A percentile compares a stretch with the other conserved stretches of the same genome.
These are phyloP conservation scores for Pseudanteris insignis DNA, from an alignment of 2,888 invertebrate genomes.

Conservation along the genomic window DNA sequence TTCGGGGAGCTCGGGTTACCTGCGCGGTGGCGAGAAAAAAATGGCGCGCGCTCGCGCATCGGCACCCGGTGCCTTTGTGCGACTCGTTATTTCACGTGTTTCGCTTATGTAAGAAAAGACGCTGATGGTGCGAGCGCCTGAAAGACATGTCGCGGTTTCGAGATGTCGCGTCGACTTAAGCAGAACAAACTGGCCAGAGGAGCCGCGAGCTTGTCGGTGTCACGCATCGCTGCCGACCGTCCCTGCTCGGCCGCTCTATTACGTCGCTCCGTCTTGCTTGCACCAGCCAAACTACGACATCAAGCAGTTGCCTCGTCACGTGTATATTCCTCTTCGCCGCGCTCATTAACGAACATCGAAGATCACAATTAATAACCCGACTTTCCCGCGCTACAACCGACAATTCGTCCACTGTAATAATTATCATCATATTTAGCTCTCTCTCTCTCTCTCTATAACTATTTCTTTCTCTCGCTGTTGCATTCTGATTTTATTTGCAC, in stretches of 20 bases:
- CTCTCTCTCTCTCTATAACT: no score
- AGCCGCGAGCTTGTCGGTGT: slow-evolving; percentile 62
- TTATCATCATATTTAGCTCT: no score
- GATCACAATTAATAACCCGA: slow-evolving; percentile 21
- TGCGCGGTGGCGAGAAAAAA: slow-evolving; percentile 30
- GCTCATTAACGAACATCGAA: slow-evolving; percentile 23
- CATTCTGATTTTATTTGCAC: no score
- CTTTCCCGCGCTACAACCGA: slow-evolving; percentile 6
- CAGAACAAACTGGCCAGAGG: slow-evolving; percentile 58
- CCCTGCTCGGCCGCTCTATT: slow-evolving; percentile 50
- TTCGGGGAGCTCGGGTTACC: slow-evolving; percentile 29
- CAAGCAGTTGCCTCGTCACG: no score
- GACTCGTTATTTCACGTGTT: slow-evolving; percentile 46
- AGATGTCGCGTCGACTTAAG: slow-evolving; percentile 64
- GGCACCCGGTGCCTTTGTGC: slow-evolving; percentile 45
- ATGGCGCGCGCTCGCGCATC: slow-evolving; percentile 39
- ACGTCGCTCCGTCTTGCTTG: no score
- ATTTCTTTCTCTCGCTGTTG: no score
- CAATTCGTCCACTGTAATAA: no score
- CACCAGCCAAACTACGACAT: no score
- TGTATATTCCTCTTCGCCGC: no score
- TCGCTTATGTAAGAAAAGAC: slow-evolving; percentile 44
- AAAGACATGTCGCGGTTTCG: slow-evolving; percentile 62
- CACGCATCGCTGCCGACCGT: slow-evolving; percentile 62
- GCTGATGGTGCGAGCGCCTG: slow-evolving; percentile 47